A percentile compares a stretch with the other conserved stretches of the same genome.
These are phyloP conservation scores for Agriopis marginaria DNA, from an alignment of 2,888 invertebrate species.

Conservation along the genomic window DNA sequence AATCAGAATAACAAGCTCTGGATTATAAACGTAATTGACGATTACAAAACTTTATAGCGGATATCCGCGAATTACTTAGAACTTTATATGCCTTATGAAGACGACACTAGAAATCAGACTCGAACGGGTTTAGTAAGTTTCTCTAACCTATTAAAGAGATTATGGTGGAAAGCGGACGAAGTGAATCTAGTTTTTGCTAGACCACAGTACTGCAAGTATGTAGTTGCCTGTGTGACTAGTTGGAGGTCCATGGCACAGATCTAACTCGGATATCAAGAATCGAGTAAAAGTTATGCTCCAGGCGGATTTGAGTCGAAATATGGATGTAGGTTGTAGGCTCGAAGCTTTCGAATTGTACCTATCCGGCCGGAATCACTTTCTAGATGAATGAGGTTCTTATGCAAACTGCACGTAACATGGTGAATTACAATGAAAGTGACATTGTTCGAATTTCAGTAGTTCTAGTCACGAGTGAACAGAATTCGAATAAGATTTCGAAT, in stretches of 20 bases:
- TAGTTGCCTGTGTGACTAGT: conserved; percentile 69
- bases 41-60: conserved; percentile 55
- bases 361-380: conserved; percentile 75
- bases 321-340: conserved; percentile 67
- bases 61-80: conserved; percentile 55
- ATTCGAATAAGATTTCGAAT: conserved; percentile 69
- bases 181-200: conserved; percentile 79
- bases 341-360: conserved; percentile 76
- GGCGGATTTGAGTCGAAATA: conserved; percentile 77
- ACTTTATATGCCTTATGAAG: conserved; percentile 55
- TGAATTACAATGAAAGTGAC: conserved; percentile 80
- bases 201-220: conserved; percentile 71
- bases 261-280: conserved; percentile 68
- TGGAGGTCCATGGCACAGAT: conserved; percentile 69
- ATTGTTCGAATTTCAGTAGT: conserved; percentile 50
- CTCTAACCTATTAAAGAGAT: conserved; percentile 82
- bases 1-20: conserved; percentile 37
- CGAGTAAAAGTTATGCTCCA: conserved; percentile 78
- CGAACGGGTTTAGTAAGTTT: conserved; percentile 73
- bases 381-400: conserved; percentile 77
- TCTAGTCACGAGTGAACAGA: conserved; percentile 52
- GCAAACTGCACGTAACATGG: conserved; percentile 79
- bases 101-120: conserved; percentile 71
- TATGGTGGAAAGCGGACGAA: conserved; percentile 79
- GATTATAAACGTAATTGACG: conserved; percentile 37